phyloP scores from a whole-genome alignment of 1,140 invertebrate genomes.

The Penaeus japonicus region DNA sequence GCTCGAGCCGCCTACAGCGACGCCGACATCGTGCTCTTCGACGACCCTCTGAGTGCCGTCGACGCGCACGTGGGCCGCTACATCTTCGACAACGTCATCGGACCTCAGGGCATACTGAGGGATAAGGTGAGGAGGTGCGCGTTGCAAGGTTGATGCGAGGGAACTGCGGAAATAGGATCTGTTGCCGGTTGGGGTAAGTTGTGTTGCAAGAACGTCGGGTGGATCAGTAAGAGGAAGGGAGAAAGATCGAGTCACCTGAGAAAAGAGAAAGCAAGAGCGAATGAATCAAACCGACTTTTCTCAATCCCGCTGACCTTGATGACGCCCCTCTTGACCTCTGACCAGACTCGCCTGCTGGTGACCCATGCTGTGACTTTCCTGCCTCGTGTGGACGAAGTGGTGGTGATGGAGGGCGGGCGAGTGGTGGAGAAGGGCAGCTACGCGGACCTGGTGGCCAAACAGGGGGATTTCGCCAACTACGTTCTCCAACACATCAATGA shows the following conservation, averaged over 20 bases:
- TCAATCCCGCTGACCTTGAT: too few relatives aligned
- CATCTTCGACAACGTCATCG: conserved; percentile 65
- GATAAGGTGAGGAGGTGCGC: conserved; percentile 59
- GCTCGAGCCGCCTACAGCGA: conserved; percentile 92
- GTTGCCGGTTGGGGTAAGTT: too few relatives aligned
- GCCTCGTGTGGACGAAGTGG: conserved; percentile 5
- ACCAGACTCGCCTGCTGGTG: conserved; percentile 78
- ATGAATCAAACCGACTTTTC: too few relatives aligned
- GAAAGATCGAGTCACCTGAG: too few relatives aligned
- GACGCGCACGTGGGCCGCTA: conserved; percentile 65
- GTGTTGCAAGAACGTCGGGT: too few relatives aligned
- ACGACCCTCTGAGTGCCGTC: conserved; percentile 92
- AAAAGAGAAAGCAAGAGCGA: too few relatives aligned
- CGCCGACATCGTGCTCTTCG: conserved; percentile 89
- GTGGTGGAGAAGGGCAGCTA: conserved; percentile 13
- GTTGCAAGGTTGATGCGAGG: too few relatives aligned
- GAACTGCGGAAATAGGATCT: too few relatives aligned
- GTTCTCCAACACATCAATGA: conserved; percentile 32
- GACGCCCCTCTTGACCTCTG: too few relatives aligned
- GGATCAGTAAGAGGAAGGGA: too few relatives aligned
- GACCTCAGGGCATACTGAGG: conserved; percentile 62
- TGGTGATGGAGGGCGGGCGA: conserved; percentile 9
- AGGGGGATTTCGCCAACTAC: conserved; percentile 46
- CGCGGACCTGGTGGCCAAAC: conserved; percentile 24
- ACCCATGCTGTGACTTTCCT: conserved; percentile 72